Evolutionary conservation across 2,888 invertebrate genomes (phyloP), one percentile per base, ranked within the genome.

Genomic region (Agonopterix alstromeriana): DNA sequence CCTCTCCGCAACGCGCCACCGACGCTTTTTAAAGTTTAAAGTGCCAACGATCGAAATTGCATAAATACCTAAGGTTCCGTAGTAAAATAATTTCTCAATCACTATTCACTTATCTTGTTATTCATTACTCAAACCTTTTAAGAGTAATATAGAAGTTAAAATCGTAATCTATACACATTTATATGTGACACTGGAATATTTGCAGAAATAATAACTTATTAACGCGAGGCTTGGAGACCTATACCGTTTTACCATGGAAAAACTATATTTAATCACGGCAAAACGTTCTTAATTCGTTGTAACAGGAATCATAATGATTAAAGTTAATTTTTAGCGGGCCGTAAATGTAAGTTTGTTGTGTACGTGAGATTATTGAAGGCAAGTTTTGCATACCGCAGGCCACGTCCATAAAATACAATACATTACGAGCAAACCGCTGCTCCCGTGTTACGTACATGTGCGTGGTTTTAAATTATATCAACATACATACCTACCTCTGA

Each of bases 361-460:
- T 61, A 70, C 63, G 68, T 67, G 69, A 75, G 77, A 81, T 80
- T 83, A 81, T 79, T 69, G 80, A 77, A 82, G 79, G 73, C 76
- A 61, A 73, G 81, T 82, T 82, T 82, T 81, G 80, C 82, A 83
- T 82, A 84, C 79, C 80, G 71, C 81, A 73, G 77, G 79, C 80
- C 81, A 73, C 67, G 73, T 70, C 67, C 70, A 77, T 83, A 83
- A 84, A 84, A 78, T 80, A 79, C 77, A 78, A 78, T 73, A 81
- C 78, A 78, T 84, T 79, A 84, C 71, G 82, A 80, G 71, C 72
- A 53, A 67, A 61, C 68, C 69, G 67, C 61, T 60, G 78, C 85
- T 84, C 70, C 85, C 67, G 85, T 71, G 74, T 83, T 84, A 84
- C 83, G 83, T 82, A 73, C 56, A 73, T 73, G 67, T 73, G 67